phyloP scores from a whole-genome alignment of 2,888 invertebrate species.

The Platycheirus rosarum region DNA sequence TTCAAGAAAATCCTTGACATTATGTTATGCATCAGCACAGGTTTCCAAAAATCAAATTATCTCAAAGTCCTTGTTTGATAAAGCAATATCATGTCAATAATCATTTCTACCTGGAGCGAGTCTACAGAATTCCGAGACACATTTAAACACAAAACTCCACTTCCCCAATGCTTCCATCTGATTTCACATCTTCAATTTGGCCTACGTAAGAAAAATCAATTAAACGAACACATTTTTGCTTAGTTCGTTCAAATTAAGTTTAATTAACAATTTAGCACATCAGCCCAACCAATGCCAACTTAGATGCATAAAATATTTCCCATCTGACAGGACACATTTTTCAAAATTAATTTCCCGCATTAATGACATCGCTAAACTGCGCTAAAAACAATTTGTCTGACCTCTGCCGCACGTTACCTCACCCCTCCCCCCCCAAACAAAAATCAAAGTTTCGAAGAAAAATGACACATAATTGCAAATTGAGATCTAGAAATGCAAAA shows the following conservation, averaged over 20 bases:
- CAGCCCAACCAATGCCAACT: slow-evolving; percentile 61
- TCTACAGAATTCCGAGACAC: no score
- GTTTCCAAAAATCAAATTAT: no score
- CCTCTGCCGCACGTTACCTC: background rate
- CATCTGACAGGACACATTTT: slow-evolving; percentile 62
- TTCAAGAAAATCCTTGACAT: no score
- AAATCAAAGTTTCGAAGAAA: slow-evolving; percentile 28
- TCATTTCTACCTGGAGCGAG: no score
- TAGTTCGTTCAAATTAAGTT: slow-evolving; percentile 46
- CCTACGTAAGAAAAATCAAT: background rate
- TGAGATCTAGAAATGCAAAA: slow-evolving; percentile 64
- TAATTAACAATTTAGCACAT: slow-evolving; percentile 69
- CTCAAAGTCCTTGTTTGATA: no score
- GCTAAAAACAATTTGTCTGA: slow-evolving; percentile 48
- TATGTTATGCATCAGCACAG: no score
- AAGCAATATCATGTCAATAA: no score
- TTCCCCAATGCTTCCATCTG: no score
- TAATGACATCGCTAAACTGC: slow-evolving; percentile 63
- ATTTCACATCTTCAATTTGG: no score
- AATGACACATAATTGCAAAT: slow-evolving; percentile 60
- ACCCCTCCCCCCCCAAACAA: background rate
- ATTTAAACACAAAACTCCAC: no score
- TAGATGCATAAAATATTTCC: slow-evolving; percentile 52
- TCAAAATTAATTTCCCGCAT: slow-evolving; percentile 72
- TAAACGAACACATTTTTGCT: slow-evolving; percentile 8